Conservation (phyloP, 1,140 invertebrate genomes). For the Arctopsyche grandis region DNA sequence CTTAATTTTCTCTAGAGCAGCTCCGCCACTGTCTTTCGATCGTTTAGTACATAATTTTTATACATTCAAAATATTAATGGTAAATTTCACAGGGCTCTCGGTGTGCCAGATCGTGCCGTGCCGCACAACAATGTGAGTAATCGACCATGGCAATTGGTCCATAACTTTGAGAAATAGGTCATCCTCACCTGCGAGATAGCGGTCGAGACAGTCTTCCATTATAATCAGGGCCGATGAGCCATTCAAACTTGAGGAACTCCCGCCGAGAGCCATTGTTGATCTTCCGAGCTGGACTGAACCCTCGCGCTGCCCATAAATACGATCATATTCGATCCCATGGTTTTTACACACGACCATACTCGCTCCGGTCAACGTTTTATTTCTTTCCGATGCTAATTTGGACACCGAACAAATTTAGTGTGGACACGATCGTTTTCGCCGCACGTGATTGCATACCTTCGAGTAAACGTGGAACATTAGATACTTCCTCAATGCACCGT, state of each 20-base stretch:
- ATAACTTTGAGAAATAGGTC: constrained; percentile 40
- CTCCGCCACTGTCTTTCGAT: too few species aligned
- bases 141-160: constrained; percentile 30
- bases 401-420: background rate
- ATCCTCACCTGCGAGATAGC: constrained; percentile 24
- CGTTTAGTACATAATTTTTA: too few species aligned
- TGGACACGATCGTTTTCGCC: too few species aligned
- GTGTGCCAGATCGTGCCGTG: background rate
- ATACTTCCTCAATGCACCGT: too few species aligned
- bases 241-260: constrained; percentile 16
- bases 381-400: constrained; percentile 15
- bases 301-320: background rate
- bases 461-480: too few species aligned
- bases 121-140: constrained; percentile 17
- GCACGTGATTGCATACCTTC: too few species aligned
- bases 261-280: constrained; percentile 28
- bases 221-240: constrained; percentile 4
- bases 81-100: constrained; percentile 12
- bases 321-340: constrained; percentile 14
- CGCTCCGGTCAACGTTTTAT: background rate
- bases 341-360: background rate
- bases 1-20: too few species aligned
- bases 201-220: background rate
- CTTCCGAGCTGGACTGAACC: background rate
- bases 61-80: constrained; percentile 27